Percentiles rank a stretch among this genome's conserved stretches.
Conservation (phyloP, 2,113 vertebrate genomes). For the Lagopus leucura region DNA sequence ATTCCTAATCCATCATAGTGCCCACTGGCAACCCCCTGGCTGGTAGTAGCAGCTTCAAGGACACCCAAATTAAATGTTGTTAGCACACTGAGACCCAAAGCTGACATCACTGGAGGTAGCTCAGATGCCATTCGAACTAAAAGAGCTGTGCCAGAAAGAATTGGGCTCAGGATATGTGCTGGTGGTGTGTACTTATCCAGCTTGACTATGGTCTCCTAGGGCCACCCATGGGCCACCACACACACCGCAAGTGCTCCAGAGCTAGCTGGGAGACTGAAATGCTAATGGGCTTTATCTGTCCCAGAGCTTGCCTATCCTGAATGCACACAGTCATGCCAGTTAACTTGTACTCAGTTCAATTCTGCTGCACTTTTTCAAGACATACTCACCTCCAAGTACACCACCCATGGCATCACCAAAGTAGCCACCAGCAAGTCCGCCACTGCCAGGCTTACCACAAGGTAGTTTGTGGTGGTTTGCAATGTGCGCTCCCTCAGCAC, state of each 20-base stretch:
- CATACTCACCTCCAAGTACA: slow-evolving; percentile 91
- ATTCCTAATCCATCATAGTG: neutral
- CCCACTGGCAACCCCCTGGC: neutral
- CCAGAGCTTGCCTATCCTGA: neutral
- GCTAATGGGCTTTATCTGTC: neutral
- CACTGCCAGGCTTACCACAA: slow-evolving; percentile 93
- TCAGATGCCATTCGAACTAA: neutral
- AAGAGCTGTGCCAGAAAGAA: neutral
- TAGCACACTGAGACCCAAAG: neutral
- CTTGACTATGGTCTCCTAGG: neutral
- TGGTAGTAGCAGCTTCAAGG: neutral
- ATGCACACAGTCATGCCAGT: neutral
- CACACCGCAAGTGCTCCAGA: neutral
- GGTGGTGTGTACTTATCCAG: rapidly evolving
- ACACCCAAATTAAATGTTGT: neutral
- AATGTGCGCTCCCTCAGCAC: slow-evolving; percentile 88
- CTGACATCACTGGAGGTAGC: neutral
- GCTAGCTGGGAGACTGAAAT: neutral
- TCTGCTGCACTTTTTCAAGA: neutral
- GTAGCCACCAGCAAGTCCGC: slow-evolving; percentile 92
- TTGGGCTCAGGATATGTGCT: neutral
- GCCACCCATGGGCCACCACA: neutral
- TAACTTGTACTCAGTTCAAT: rapidly evolving
- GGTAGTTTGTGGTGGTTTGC: slow-evolving; percentile 95
- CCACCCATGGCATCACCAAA: slow-evolving; percentile 95